Evolutionary conservation across 2,113 vertebrate genomes (phyloP), one percentile per base, ranked within the genome.

Genomic region (Myxocyprinus asiaticus): DNA sequence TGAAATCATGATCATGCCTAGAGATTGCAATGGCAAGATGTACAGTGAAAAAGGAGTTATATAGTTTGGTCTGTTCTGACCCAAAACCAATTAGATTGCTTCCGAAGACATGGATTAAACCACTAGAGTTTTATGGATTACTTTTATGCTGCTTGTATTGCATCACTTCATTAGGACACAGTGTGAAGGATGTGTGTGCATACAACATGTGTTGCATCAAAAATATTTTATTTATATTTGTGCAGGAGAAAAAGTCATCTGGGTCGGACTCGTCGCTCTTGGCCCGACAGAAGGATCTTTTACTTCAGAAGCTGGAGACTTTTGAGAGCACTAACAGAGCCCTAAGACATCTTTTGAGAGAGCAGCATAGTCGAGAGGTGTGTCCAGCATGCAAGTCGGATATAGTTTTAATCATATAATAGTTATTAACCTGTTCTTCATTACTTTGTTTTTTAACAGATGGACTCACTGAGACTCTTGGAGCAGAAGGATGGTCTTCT

Each of bases 301-400:
- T 98, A 83, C 86, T 98, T 7, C 94, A 97, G 88, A 98, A 97
- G 63, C 72, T 98, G 90, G 93, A 93, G 79, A 94, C 93, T 0
- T 98, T 97, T 78, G 96, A 97, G 82, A 90, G 93, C 83, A 96
- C 95, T 43, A 98, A 98, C 88, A 86, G 89, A 71, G 91, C 93
- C 0, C 94, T 98, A 12, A 88, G 94, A n/a, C 92, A 92, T 4
- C 93, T 98, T 42, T 92, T 99, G 33, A 92, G 92, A 80, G 94
- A 96, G 53, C 95, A 96, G 61, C 94, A 94, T 0, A 79, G 67
- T 44, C 88, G 89, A 68, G 94, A 97, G 95, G 96, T 97, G 81
- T 33, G 22, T 33, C 22, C 22, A 33, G 22, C 22, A 33, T 33
- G 22, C 22, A 33, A 33, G 22, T 33, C 22, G 3, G 1, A 33